Conservation (phyloP, 2,113 vertebrate genomes). For the Leiothrix lutea region DNA sequence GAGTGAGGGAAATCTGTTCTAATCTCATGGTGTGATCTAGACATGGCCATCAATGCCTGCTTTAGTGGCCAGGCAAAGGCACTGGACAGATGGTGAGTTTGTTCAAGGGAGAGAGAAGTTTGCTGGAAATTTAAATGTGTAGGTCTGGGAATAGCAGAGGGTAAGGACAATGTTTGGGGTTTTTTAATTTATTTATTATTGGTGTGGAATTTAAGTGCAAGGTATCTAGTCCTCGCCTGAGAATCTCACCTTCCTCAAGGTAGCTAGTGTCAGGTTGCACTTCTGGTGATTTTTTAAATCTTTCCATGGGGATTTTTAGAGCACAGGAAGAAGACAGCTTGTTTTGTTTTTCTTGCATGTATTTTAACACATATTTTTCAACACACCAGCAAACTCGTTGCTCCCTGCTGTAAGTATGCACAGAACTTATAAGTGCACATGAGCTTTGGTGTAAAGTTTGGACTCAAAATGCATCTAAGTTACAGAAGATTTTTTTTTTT, state of each 20-base stretch:
- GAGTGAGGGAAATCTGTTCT: not conserved
- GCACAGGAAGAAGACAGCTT: not conserved
- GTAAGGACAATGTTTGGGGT: accelerated
- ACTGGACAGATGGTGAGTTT: not conserved
- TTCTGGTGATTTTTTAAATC: not conserved
- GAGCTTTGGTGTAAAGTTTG: not conserved
- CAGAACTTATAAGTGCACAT: not conserved
- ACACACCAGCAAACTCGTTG: not conserved
- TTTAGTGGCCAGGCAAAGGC: not conserved
- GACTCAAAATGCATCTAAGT: not conserved
- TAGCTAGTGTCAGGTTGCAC: not conserved
- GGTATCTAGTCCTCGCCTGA: not conserved
- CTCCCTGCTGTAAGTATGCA: not conserved
- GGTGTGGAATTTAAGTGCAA: not conserved
- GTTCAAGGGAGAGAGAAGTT: not conserved
- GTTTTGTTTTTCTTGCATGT: not conserved
- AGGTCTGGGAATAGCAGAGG: not conserved
- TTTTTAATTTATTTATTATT: not conserved
- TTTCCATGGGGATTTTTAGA: not conserved
- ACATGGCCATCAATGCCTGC: not conserved
- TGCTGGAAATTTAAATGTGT: not conserved
- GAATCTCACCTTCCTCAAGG: not conserved
- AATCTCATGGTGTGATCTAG: not conserved
- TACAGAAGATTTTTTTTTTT: not conserved
- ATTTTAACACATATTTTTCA: not conserved